phyloP scores from a whole-genome alignment of 2,113 vertebrate species.

The Larimichthys polyactis region DNA sequence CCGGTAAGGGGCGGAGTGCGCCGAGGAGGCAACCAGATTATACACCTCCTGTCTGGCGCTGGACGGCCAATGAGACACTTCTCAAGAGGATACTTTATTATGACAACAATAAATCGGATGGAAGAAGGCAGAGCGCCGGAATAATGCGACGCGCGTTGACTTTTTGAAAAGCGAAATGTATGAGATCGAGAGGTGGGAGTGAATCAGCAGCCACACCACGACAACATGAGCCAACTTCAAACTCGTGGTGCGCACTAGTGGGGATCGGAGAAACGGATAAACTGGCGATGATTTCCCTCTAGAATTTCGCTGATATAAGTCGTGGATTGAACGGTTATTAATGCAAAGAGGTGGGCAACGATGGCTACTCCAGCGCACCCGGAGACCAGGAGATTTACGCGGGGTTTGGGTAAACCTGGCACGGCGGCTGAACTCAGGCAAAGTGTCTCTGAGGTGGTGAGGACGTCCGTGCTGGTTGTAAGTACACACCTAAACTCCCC shows the following conservation, averaged over 20 bases:
- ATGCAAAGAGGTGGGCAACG: constrained; percentile 44
- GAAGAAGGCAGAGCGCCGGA: not conserved
- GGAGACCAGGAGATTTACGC: constrained; percentile 96
- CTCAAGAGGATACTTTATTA: constrained; percentile 37
- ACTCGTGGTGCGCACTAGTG: constrained; percentile 51
- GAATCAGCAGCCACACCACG: constrained; percentile 19
- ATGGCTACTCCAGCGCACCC: constrained; percentile 81
- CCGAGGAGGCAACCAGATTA: constrained; percentile 48
- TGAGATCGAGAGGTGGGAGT: constrained; percentile 20
- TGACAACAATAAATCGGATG: constrained; percentile 37
- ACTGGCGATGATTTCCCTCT: constrained; percentile 42
- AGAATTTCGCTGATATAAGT: constrained; percentile 9
- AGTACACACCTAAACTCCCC: constrained; percentile 74
- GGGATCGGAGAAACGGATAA: constrained; percentile 34
- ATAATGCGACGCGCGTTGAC: not conserved
- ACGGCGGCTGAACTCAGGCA: constrained; percentile 96
- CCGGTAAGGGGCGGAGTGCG: constrained; percentile 71
- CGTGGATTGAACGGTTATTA: constrained; percentile 33
- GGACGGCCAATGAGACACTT: constrained; percentile 54
- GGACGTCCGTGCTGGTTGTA: constrained; percentile 93
- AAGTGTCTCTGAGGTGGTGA: constrained; percentile 96
- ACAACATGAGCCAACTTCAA: constrained; percentile 60
- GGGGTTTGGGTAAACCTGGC: constrained; percentile 94
- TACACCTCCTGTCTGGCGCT: constrained; percentile 61
- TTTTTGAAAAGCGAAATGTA: constrained; percentile 29